Evolutionary conservation across 2,113 vertebrate species (phyloP), one percentile per base, ranked within the genome.

Genomic region (Eolophus roseicapilla): DNA sequence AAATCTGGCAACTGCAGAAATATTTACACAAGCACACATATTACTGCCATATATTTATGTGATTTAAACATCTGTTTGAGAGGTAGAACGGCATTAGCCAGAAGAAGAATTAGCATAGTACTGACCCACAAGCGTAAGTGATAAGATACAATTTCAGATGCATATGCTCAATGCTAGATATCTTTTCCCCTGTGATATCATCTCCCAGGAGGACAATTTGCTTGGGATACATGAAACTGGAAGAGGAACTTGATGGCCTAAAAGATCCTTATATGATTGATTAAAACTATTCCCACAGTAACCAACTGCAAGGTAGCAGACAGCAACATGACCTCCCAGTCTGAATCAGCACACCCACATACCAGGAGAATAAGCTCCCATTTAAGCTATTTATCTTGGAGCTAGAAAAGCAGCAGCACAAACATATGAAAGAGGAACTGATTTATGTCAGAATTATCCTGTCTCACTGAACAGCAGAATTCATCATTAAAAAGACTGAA

Each of bases 361-460:
- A 88, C 19, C 70, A 87, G 62, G 43, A 90, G 64, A 92, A 88
- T 65, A 94, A 87, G 44, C 46, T 92, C 55, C 75, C 83, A 16
- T 78, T 92, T 69, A 37, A 93, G 78, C 11, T 62, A 93, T 96
- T 94, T 86, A 82, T 96, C 92, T 89, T 70, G 15, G 41, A 13
- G 6, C 21, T 33, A 89, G 86, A 77, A 93, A 87, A 94, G 84
- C 52, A 87, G 69, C 73, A 79, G 70, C 62, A 76, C 57, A 93
- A 92, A 79, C 63, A 47, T 33, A 74, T 53, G 60, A 95, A 83
- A 71, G 39, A 92, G 63, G 28, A 75, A 76, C 92, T 93, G 88
- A 96, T 95, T 96, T 97, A 95, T 94, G 37, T 92, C 65, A 87
- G 74, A 94, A 93, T 92, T 79, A 93, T 75, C 76, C 44, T 69